Evolutionary conservation across 2,113 vertebrate species (phyloP).

Genomic region (Conger conger): DNA sequence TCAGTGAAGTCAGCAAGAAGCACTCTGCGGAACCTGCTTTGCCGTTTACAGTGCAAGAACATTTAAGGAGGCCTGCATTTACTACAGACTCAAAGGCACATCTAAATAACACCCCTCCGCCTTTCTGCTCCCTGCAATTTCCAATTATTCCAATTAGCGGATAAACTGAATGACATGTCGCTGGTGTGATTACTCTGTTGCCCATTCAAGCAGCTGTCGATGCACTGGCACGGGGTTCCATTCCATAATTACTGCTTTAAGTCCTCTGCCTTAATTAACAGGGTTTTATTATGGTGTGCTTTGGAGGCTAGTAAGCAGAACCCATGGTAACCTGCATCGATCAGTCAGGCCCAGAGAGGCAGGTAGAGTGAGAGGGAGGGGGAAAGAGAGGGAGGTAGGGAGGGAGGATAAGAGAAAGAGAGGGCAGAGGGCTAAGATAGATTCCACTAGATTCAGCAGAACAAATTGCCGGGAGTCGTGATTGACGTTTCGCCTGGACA

Average conservation of each 20-base stretch:
- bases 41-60: not conserved
- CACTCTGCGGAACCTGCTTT: not conserved
- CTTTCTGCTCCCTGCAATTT: not conserved
- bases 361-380: not conserved
- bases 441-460: not conserved
- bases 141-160: constrained; percentile 6
- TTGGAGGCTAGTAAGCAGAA: not conserved
- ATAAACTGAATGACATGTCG: not conserved
- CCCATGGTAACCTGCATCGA: constrained; percentile 4
- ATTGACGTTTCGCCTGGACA: not conserved
- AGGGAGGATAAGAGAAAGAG: too few relatives aligned
- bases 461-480: not conserved
- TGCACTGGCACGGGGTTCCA: not conserved
- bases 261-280: constrained; percentile 7
- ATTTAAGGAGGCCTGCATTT: not conserved
- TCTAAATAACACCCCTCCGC: not conserved
- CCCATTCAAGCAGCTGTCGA: not conserved
- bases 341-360: not conserved
- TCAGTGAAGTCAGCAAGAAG: not conserved
- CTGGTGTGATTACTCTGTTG: not conserved
- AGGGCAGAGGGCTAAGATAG: not conserved
- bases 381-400: not conserved
- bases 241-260: constrained; percentile 10
- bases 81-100: not conserved
- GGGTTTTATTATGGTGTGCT: constrained; percentile 2